phyloP scores from a whole-genome alignment of 2,797 vertebrate species.

The Lepus townsendii region DNA sequence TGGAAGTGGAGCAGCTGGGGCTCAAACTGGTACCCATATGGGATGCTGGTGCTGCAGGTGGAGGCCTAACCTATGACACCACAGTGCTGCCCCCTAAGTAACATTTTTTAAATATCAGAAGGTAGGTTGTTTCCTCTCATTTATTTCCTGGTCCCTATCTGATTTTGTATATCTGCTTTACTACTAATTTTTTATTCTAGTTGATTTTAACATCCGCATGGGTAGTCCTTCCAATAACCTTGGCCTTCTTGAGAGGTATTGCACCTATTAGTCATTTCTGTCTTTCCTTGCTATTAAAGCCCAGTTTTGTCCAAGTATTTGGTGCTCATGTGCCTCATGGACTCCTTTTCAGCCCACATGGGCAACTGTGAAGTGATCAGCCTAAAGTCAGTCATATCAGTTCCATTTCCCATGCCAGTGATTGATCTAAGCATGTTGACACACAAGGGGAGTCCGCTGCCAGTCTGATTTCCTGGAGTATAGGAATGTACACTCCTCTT shows the following conservation, averaged over 20 bases:
- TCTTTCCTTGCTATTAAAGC: neutral
- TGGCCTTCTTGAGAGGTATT: neutral
- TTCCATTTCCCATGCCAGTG: neutral
- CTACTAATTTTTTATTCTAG: neutral
- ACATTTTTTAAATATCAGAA: neutral
- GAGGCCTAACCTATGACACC: too few species aligned
- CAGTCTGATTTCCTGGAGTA: neutral
- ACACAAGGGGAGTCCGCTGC: neutral
- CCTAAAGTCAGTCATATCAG: neutral
- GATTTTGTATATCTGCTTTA: neutral
- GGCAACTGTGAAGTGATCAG: neutral
- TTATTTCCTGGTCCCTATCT: neutral
- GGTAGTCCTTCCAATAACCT: neutral
- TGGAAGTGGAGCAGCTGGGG: too few species aligned
- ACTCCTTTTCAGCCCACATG: neutral
- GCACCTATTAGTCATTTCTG: neutral
- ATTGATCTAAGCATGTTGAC: neutral
- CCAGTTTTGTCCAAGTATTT: neutral
- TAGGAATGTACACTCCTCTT: neutral
- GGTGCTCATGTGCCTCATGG: neutral
- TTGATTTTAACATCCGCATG: neutral
- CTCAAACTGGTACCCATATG: too few species aligned
- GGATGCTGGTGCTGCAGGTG: too few species aligned
- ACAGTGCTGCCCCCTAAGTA: too few species aligned
- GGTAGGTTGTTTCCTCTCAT: neutral